Evolutionary conservation across 1,140 invertebrate genomes (phyloP), one percentile per base, ranked within the genome.

Genomic region (Caenorhabditis remanei): DNA sequence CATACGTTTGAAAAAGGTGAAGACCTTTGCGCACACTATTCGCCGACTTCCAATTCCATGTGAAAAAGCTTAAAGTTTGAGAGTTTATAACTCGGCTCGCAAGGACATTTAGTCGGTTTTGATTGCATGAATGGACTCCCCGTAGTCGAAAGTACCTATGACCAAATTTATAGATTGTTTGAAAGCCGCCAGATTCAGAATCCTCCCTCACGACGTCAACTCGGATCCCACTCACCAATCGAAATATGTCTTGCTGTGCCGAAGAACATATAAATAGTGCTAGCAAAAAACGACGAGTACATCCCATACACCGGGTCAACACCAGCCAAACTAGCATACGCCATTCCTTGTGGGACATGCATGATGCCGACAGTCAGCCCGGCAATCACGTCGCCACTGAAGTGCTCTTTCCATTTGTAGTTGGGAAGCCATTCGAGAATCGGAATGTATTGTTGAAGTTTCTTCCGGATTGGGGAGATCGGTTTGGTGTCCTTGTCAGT

Each of bases 211-310:
- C 32, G 32, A 32, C 32, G 1, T 32, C 32, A 32, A 32, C 32
- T 32, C 32, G 4, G 3, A 79, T 2, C 50, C 16, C 61, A 43
- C 48, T 24, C 3, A 90, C 91, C 91, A 32, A 92, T 89, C n/a
- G 91, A 91, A 40, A 91, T 90, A 87, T 94, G 94, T 46, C 92
- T 89, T 9, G 93, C 93, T 2, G 94, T 94, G 83, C 93, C 94
- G 65, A 94, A 93, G 63, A 94, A 86, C n/a, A 93, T 91, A 89
- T 94, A 94, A 43, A 94, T 79, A 14, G 94, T 67, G 0, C 93
- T 91, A 5, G 94, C 93, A 92, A 94, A 94, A 63, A 94, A 93
- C 6, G 93, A 93, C 1, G 93, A 93, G 87, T 94, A 94, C 8
- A 94, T 92, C 14, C 94, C 94, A 87, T 93, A 93, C 56, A 94